Percentiles rank a stretch among this genome's conserved stretches.
Evolutionary conservation across 37 sponge, comb jelly and placozoan species (phyloP).

Genomic region (Amphimedon queenslandica): DNA sequence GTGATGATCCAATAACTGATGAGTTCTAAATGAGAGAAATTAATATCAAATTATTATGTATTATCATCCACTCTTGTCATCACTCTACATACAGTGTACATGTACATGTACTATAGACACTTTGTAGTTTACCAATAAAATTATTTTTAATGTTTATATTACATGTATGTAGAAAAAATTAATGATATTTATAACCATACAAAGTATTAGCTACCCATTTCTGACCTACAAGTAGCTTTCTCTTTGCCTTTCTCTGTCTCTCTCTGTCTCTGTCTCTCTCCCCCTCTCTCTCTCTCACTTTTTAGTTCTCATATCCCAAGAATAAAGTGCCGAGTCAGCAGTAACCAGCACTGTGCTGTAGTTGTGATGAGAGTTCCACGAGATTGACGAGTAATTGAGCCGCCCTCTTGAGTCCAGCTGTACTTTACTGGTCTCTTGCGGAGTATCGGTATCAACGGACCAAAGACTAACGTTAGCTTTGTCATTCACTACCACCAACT

Average conservation of each 20-base stretch:
- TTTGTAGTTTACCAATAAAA: background rate
- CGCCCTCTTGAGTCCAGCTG: slow-evolving; percentile 30
- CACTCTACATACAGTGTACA: no score
- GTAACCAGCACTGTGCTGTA: slow-evolving; percentile 44
- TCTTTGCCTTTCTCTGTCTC: no score
- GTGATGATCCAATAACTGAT: slow-evolving; percentile 37
- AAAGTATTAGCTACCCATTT: no score
- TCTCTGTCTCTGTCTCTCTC: no score
- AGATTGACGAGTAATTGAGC: slow-evolving; percentile 27
- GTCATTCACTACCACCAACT: slow-evolving; percentile 32
- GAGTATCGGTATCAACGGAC: slow-evolving; percentile 14
- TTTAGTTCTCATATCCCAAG: slow-evolving; percentile 63
- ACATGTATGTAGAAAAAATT: no score
- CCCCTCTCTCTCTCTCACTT: slow-evolving; percentile 61
- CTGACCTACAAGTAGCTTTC: no score
- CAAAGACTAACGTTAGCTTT: slow-evolving; percentile 13
- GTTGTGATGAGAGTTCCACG: slow-evolving; percentile 82
- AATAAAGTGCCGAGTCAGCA: slow-evolving; percentile 29
- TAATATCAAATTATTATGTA: background rate
- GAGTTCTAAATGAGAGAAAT: background rate
- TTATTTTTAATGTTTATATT: no score
- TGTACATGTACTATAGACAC: background rate
- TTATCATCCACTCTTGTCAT: background rate
- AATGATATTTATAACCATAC: no score
- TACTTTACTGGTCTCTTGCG: slow-evolving; percentile 15